Percentiles rank a stretch among this genome's conserved stretches.
phyloP scores from a whole-genome alignment of 2,888 invertebrate genomes.

The Pardosa pseudoannulata region DNA sequence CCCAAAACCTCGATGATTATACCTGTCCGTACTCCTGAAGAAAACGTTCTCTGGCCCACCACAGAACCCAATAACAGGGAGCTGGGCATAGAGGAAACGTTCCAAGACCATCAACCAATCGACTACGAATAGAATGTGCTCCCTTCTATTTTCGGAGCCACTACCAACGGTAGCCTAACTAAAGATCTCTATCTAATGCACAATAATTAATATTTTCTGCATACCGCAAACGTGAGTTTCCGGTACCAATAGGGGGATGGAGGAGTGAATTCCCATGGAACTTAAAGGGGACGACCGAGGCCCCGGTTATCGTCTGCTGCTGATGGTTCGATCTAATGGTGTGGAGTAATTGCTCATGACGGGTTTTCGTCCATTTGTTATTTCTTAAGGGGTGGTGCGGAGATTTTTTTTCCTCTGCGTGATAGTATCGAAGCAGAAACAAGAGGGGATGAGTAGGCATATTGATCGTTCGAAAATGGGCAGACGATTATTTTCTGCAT shows the following conservation, averaged over 20 bases:
- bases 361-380: not conserved
- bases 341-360: slow-evolving; percentile 1
- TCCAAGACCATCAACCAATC: not conserved
- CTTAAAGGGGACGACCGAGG: not conserved
- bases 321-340: slow-evolving; percentile 2
- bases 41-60: no score
- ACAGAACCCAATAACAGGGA: not conserved
- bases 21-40: no score
- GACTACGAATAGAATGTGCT: not conserved
- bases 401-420: no score
- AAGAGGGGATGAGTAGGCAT: no score
- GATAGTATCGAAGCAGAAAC: no score
- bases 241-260: not conserved
- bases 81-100: not conserved
- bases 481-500: no score
- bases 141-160: not conserved
- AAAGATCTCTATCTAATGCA: not conserved
- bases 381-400: not conserved
- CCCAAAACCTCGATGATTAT: no score
- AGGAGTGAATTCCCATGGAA: not conserved
- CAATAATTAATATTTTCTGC: not conserved
- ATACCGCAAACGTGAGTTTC: not conserved
- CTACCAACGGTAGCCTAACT: not conserved
- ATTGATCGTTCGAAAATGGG: no score
- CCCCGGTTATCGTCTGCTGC: not conserved